phyloP scores from a whole-genome alignment of 37 sponge, comb jelly and placozoan genomes.

The Halisarca cf. caerulea region DNA sequence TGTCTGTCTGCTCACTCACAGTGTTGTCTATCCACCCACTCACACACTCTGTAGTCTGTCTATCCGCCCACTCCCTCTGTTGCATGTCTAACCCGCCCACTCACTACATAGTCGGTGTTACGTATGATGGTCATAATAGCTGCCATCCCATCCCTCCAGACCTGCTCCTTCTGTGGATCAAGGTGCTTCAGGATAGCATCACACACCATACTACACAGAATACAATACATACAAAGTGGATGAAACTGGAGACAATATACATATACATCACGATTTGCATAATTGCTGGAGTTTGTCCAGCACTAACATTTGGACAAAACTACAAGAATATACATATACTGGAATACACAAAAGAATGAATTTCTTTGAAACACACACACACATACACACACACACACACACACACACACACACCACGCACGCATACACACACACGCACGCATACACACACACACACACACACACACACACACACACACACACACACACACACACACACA shows the following conservation, averaged over 20 bases:
- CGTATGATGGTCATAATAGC: constrained; percentile 30
- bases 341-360: not conserved
- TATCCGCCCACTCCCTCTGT: no score
- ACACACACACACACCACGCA: not conserved
- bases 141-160: constrained; percentile 56
- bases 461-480: constrained; percentile 3
- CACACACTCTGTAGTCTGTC: no score
- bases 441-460: not conserved
- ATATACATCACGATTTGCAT: not conserved
- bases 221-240: not conserved
- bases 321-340: no score
- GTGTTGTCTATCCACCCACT: no score
- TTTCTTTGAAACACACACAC: not conserved
- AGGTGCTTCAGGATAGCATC: constrained; percentile 45
- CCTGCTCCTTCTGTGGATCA: constrained; percentile 32
- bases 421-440: no score
- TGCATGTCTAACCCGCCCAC: no score
- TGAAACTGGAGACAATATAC: not conserved
- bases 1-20: no score
- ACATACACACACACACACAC: not conserved
- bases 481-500: not conserved
- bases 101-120: constrained; percentile 24
- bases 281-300: no score
- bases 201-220: constrained; percentile 43
- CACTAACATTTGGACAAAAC: no score